These are phyloP conservation scores for Julus scandinavius DNA, from an alignment of 2,888 invertebrate species.

Conservation along the genomic window DNA sequence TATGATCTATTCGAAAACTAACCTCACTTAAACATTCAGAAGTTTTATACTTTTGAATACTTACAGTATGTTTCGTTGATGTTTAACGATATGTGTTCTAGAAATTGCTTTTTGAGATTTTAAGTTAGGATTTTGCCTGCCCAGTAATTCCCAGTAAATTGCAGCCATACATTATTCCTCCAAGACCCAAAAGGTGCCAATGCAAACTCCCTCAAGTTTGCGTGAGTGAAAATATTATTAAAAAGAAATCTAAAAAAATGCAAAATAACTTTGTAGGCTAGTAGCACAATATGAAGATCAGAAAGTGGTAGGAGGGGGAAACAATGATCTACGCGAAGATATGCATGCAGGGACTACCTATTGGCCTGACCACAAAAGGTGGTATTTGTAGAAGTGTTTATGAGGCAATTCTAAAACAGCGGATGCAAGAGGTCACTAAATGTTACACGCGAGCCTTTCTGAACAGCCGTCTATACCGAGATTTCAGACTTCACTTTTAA, in stretches of 20 bases:
- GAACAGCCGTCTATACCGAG: neutral
- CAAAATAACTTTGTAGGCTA: slow-evolving; percentile 17
- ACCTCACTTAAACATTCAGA: too few species aligned
- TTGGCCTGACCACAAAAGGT: slow-evolving; percentile 34
- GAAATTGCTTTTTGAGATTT: neutral
- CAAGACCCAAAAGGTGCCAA: neutral
- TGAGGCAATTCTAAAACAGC: slow-evolving; percentile 43
- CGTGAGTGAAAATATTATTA: slow-evolving; percentile 17
- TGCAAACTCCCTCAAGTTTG: neutral
- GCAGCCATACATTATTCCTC: neutral
- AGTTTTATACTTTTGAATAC: too few species aligned
- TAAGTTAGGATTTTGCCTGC: neutral
- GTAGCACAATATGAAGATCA: slow-evolving; percentile 35
- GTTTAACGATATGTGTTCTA: too few species aligned
- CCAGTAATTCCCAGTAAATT: slow-evolving; percentile 14
- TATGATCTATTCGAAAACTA: too few species aligned
- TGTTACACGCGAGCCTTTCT: slow-evolving; percentile 49
- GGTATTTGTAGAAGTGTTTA: slow-evolving; percentile 43
- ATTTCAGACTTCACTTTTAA: too few species aligned
- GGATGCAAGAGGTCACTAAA: slow-evolving; percentile 43
- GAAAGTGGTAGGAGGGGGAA: neutral
- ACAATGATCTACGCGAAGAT: slow-evolving; percentile 31
- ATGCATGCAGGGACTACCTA: neutral
- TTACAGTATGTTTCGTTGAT: too few species aligned
- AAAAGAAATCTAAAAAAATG: neutral